Base-by-base conservation (phyloP, 2,888 invertebrate genomes). In the Drosophila sordidula region DNA sequence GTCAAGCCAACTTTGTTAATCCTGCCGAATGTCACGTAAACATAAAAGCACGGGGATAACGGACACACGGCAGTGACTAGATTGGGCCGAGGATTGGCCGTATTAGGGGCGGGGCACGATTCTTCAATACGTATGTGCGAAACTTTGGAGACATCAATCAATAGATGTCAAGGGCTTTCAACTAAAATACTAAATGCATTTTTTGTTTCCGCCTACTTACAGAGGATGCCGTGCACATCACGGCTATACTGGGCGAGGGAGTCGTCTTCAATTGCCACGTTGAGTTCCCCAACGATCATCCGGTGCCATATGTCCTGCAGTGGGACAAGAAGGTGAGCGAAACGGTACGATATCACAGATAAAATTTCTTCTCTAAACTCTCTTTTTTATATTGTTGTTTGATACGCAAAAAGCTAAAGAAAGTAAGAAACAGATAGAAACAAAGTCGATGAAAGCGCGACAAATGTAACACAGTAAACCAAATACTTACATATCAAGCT, bases 271-370 rank as follows among this genome's bases (percentile, higher is more conserved):
- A 98, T 94, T 99, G 98, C 94, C 97, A 97, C 94, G 97, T 98
- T 93, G 97, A 98, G 94, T 98, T 98, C 94, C 97, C 98, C 93
- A 97, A 97, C 93, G 97, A 97, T 94, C 96, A 97, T 93, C 97
- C 97, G 92, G 97, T 98, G 94, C 97, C 98, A 93, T 98, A 98
- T 94, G 98, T 98, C 94, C 96, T 98, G 93, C 98, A 98, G 95
- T 99, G 98, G 98, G 97, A 97, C 95, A 98, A 98, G 96, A 97
- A 98, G 97, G 97, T 97, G 96, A 96, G 96, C 96, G 96, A 96
- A 94, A 96, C 96, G 97, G 97, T 97, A 97, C 95, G 97, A 95
- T 95, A 95, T 94, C 91, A 92, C 91, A 93, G 91, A 83, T 85
- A 88, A 87, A 87, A 89, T 90, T 90, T 92, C 93, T 93, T 92